Evolutionary conservation across 64 coral and sea anemone species (phyloP), one percentile per base, ranked within the genome.

Genomic region (Porites lutea): DNA sequence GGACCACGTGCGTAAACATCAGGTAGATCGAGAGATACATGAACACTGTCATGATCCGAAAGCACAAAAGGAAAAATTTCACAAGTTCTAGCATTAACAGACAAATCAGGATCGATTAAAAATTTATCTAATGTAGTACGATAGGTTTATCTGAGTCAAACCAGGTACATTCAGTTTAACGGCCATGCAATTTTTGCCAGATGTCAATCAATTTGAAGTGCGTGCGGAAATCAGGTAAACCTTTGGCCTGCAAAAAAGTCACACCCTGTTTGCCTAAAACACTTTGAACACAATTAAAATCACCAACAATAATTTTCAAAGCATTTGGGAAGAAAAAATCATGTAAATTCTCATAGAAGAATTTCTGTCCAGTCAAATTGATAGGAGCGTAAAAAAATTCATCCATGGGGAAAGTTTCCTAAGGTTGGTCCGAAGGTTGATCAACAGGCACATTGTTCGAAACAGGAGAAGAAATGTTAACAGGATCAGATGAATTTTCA

Each of bases 1-100:
- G 37, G 64, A 2, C 78, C 15, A 4, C 48, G 20, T 8, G 20
- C 6, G 1, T 1, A n/a, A 21, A 66, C 48, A 69, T 77, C 20
- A 0, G 1, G 7, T 0, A 69, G 2, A 16, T 71, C 20, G 7
- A 90, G 10, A 0, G 3, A 10, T 15, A 79, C 52, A 21, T 79
- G 4, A 5, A 79, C 88, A 71, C 46, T n/a, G 22, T 90, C 77
- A 55, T 81, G 88, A 52, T 90, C 77, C 13, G 88, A 90, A 53
- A 82, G 72, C 2, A 82, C 15, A 48, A 8, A 82, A 7, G 79
- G 79, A 16, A 7, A 19, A 82, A 82, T 82, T 46, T 70, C 76
- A 16, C 76, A 79, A 58, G 20, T 18, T n/a, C 0, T 4, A 49
- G 68, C 7, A 21, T 48, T 65, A 7, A 19, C 0, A 4, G 52